Evolutionary conservation across 2,113 vertebrate species (phyloP).

Genomic region (Lontra canadensis): DNA sequence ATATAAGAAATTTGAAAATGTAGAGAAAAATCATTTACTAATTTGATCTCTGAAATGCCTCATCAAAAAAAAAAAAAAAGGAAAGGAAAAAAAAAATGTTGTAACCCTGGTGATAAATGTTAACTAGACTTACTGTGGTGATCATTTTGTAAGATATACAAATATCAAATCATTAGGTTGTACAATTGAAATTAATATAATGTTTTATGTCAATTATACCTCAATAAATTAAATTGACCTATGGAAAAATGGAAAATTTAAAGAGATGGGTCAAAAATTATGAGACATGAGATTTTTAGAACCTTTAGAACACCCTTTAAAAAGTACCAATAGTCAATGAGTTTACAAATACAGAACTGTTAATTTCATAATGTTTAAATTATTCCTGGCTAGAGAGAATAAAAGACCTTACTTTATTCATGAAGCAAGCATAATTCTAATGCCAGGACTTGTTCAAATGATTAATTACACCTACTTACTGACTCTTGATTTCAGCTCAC

Average conservation of each 20-base stretch:
- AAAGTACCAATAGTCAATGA: not conserved
- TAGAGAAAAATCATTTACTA: not conserved
- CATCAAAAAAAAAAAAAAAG: not conserved
- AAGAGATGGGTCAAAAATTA: not conserved
- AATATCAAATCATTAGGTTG: not conserved
- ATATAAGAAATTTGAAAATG: not conserved
- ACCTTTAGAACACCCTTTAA: not conserved
- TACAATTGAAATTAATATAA: not conserved
- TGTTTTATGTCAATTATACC: not conserved
- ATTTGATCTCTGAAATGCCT: not conserved
- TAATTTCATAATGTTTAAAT: not conserved
- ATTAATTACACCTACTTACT: not conserved
- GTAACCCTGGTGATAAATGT: not conserved
- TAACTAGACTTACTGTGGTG: not conserved
- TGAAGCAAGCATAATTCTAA: not conserved
- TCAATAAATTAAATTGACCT: not conserved
- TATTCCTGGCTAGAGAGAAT: not conserved
- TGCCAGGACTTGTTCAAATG: not conserved
- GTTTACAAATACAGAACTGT: not conserved
- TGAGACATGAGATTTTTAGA: not conserved
- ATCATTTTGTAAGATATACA: not conserved
- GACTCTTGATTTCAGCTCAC: too few relatives aligned
- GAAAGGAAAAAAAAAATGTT: not conserved
- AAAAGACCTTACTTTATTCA: not conserved
- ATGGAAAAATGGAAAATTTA: not conserved